Evolutionary conservation across 2,888 invertebrate genomes (phyloP).

Genomic region (Morinoia aosen): DNA sequence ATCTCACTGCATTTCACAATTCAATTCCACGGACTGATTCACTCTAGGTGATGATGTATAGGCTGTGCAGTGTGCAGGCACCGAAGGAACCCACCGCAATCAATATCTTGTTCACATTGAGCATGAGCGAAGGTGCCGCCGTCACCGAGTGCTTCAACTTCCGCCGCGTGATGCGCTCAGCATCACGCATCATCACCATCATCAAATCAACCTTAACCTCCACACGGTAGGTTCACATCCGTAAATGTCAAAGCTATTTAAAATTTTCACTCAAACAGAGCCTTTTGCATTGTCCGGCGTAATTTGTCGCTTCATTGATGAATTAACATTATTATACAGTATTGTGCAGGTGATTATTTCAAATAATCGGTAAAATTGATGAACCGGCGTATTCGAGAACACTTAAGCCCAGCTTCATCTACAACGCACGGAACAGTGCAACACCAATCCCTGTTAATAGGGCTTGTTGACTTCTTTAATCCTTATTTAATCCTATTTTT

Average conservation of each 20-base stretch:
- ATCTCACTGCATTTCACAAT: background rate
- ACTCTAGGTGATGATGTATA: background rate
- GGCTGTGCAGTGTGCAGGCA: too few species aligned
- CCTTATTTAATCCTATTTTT: too few species aligned
- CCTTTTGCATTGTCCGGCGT: background rate
- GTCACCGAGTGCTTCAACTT: background rate
- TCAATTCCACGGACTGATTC: background rate
- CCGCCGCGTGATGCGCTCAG: background rate
- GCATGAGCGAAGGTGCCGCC: background rate
- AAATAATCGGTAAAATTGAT: background rate
- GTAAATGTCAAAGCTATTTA: background rate
- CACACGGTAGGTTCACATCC: background rate
- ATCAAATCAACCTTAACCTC: background rate
- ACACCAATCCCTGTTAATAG: too few species aligned
- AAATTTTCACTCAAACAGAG: background rate
- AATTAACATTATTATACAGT: background rate
- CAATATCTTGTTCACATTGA: too few species aligned
- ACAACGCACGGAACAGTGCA: background rate
- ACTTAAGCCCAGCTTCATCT: background rate
- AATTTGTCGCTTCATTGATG: background rate
- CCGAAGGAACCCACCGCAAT: too few species aligned
- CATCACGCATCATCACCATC: background rate
- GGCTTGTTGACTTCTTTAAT: too few species aligned
- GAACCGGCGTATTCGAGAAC: too few species aligned
- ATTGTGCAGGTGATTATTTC: background rate